Conservation (phyloP, 2,797 vertebrate species). For the Gymnothorax javanicus region DNA sequence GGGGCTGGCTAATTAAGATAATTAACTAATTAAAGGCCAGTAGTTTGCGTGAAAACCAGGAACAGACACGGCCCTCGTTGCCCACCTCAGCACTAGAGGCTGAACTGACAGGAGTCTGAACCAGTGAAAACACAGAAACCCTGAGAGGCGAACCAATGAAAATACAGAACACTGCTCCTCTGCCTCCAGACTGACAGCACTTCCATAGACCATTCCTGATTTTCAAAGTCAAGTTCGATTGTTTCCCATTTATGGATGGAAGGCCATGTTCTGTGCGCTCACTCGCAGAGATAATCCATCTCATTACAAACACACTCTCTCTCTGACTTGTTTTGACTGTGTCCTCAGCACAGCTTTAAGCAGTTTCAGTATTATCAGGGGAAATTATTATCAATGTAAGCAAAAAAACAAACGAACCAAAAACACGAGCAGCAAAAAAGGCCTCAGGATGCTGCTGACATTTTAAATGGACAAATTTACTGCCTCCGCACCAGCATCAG, state of each 20-base stretch:
- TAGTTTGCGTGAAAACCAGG: no score
- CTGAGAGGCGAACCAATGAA: neutral
- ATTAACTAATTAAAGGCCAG: no score
- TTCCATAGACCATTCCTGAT: neutral
- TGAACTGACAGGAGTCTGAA: neutral
- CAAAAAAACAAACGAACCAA: neutral
- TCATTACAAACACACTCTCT: neutral
- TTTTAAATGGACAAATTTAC: constrained; percentile 54
- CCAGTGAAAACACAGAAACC: neutral
- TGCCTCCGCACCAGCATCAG: constrained; percentile 39
- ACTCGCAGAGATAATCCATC: neutral
- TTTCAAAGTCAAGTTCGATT: neutral
- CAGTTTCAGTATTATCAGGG: neutral
- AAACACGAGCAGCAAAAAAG: neutral
- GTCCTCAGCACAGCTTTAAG: neutral
- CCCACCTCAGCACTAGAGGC: no score
- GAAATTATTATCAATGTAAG: neutral
- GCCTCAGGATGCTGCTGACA: constrained; percentile 27
- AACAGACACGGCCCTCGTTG: no score
- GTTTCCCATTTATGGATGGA: neutral
- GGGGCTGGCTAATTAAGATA: no score
- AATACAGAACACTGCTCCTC: neutral
- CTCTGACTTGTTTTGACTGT: neutral
- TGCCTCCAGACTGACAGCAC: neutral
- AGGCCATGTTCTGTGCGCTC: neutral